Conservation (phyloP, 2,888 invertebrate genomes). For the Meiosimyza platycephala region DNA sequence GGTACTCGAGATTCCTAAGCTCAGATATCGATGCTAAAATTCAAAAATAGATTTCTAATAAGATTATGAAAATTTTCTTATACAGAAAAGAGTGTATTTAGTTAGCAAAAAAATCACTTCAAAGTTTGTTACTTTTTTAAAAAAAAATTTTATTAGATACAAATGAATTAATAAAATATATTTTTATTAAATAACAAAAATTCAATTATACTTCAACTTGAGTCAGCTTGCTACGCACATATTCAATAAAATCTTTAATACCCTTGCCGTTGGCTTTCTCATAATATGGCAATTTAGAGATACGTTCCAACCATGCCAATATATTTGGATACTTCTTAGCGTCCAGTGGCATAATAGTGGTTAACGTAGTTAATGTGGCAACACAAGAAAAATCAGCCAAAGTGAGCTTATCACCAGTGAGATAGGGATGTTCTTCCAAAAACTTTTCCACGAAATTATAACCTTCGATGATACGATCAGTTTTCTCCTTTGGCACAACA, state of each 20-base stretch:
- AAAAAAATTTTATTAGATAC: too few relatives aligned
- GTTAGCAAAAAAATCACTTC: too few relatives aligned
- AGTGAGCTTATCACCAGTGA: conserved; percentile 57
- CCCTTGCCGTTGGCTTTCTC: conserved; percentile 54
- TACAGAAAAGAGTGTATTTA: too few relatives aligned
- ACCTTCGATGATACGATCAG: conserved; percentile 45
- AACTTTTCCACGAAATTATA: conserved; percentile 53
- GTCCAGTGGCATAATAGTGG: conserved; percentile 50
- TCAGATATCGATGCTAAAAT: too few relatives aligned
- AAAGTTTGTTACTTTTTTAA: too few relatives aligned
- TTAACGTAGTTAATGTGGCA: conserved; percentile 51
- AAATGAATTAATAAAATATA: too few relatives aligned
- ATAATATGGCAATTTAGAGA: conserved; percentile 57
- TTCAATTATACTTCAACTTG: conserved; percentile 7
- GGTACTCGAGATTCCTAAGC: too few relatives aligned
- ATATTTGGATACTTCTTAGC: conserved; percentile 51
- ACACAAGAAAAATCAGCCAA: conserved; percentile 60
- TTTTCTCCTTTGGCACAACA: conserved; percentile 46
- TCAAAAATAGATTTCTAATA: too few relatives aligned
- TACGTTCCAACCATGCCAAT: conserved; percentile 54
- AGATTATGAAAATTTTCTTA: too few relatives aligned
- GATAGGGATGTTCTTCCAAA: conserved; percentile 47
- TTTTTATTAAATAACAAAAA: too few relatives aligned
- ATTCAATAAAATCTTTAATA: conserved; percentile 21
- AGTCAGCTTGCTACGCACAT: conserved; percentile 10